phyloP scores from a whole-genome alignment of 1,140 invertebrate species.

The Lepidostoma basale region DNA sequence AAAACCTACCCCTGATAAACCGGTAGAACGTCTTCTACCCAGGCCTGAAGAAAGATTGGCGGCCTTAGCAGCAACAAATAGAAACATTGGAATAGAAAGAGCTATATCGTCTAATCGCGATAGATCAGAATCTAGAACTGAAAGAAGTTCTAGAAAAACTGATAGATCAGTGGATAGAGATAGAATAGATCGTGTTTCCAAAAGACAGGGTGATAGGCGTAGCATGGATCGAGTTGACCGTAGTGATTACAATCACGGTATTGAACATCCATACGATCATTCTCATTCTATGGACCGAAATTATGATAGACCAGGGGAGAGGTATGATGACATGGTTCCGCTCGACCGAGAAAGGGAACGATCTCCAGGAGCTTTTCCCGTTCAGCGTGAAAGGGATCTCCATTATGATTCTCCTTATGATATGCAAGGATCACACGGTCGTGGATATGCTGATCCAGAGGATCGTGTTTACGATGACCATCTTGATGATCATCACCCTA shows the following conservation, averaged over 20 bases:
- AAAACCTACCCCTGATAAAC: slow-evolving; percentile 61
- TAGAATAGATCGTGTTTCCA: slow-evolving; percentile 51
- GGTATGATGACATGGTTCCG: slow-evolving; percentile 52
- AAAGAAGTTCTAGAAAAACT: slow-evolving; percentile 56
- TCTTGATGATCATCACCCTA: slow-evolving; percentile 54
- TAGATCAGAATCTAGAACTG: slow-evolving; percentile 57
- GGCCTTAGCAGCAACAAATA: slow-evolving; percentile 59
- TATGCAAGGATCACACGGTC: slow-evolving; percentile 54
- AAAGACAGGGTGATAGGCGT: slow-evolving; percentile 55
- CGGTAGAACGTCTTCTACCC: slow-evolving; percentile 58
- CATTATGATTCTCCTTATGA: slow-evolving; percentile 59
- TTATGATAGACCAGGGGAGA: slow-evolving; percentile 58
- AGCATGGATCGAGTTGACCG: slow-evolving; percentile 56
- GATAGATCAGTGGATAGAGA: slow-evolving; percentile 49
- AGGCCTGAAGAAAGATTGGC: slow-evolving; percentile 59
- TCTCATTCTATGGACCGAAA: slow-evolving; percentile 54
- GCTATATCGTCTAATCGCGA: slow-evolving; percentile 58
- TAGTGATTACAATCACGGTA: slow-evolving; percentile 56
- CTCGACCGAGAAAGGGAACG: slow-evolving; percentile 52
- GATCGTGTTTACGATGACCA: slow-evolving; percentile 57
- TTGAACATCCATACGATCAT: slow-evolving; percentile 58
- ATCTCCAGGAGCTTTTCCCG: slow-evolving; percentile 55
- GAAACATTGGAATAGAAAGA: slow-evolving; percentile 57
- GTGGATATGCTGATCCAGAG: slow-evolving; percentile 56
- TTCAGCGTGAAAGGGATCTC: slow-evolving; percentile 52